These are phyloP conservation scores for Torymus auratus DNA, from an alignment of 2,888 invertebrate species.

Conservation along the genomic window DNA sequence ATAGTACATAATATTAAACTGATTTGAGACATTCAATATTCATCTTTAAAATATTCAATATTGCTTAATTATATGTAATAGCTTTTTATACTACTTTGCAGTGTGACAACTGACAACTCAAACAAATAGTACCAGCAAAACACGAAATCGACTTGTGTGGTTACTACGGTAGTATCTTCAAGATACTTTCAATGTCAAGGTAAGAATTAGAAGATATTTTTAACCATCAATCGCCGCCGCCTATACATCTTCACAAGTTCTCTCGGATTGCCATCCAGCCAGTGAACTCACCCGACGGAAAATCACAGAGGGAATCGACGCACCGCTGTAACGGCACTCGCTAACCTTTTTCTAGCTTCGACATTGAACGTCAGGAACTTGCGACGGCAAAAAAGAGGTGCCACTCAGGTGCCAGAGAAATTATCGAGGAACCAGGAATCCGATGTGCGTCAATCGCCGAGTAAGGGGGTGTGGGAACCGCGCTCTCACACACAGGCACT, in stretches of 20 bases:
- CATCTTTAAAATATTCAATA: background rate
- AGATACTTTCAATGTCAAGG: slow-evolving; percentile 54
- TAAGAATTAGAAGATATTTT: slow-evolving; percentile 46
- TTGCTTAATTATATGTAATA: slow-evolving; percentile 17
- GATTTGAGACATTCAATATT: background rate
- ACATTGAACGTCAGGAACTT: too few relatives aligned
- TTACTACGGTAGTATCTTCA: background rate
- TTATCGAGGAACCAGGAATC: background rate
- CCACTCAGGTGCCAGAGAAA: background rate
- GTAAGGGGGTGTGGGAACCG: slow-evolving; percentile 26
- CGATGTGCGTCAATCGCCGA: slow-evolving; percentile 44
- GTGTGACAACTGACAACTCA: background rate
- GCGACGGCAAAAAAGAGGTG: slow-evolving; percentile 1
- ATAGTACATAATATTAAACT: too few relatives aligned
- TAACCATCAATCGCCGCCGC: slow-evolving; percentile 14
- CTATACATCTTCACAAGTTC: too few relatives aligned
- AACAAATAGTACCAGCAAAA: slow-evolving; percentile 3
- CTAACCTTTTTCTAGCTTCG: slow-evolving; percentile 12
- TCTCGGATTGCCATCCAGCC: too few relatives aligned
- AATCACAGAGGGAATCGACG: background rate
- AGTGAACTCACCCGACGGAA: background rate
- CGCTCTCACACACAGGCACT: background rate
- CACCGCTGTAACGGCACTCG: background rate
- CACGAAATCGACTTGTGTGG: slow-evolving; percentile 8
- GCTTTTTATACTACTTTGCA: background rate